Base-by-base conservation (phyloP, 1,140 invertebrate genomes). In the Philopotamus ludificatus region DNA sequence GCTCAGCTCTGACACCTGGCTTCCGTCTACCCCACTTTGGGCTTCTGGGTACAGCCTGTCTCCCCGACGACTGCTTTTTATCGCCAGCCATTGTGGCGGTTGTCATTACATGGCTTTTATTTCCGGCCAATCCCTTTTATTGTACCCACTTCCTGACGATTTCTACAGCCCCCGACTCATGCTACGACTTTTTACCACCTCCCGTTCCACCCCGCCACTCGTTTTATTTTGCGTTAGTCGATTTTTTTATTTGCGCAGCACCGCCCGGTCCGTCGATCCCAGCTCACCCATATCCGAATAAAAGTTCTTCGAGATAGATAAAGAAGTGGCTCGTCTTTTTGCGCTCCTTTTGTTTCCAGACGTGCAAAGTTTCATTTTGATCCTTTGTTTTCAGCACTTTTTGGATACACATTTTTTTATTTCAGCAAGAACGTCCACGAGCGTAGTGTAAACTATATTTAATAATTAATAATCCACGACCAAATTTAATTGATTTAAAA, bases 101-200 rank as follows among this genome's bases (percentile, higher is more conserved):
- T 66, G 68, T 70, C 68, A 70, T 70, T 70, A 70, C 68, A 70
- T 55, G 68, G 64, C 61, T 66, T 70, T 70, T 66, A 70, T 70
- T 70, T 70, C 68, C 68, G 65, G 68, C 64, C 62, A 66, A 70
- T 70, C 65, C 64, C 61, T 65, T 66, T 70, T 70, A 63, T 67
- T 66, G 64, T 50, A 18, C 41, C 61, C 61, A 59, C 65, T 70
- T 70, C 41, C 49, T 59, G 22, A 42, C 57, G 15, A 42, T 57
- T 53, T 54, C 47, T 18, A 16, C 42, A 15, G 3, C 3, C 2
- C 3, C 20, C 42, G 2, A 44, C n/a, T n/a, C n/a, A n/a, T n/a
- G n/a, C 28, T 12, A 4, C 12, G 28, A 7, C 28, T 34, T 18
- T 34, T 34, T 34, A 34, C 28, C 20, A 10, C 20, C 2, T 20